These are phyloP conservation scores for Thamnophis elegans DNA, from an alignment of 2,797 vertebrate genomes.

Conservation along the genomic window DNA sequence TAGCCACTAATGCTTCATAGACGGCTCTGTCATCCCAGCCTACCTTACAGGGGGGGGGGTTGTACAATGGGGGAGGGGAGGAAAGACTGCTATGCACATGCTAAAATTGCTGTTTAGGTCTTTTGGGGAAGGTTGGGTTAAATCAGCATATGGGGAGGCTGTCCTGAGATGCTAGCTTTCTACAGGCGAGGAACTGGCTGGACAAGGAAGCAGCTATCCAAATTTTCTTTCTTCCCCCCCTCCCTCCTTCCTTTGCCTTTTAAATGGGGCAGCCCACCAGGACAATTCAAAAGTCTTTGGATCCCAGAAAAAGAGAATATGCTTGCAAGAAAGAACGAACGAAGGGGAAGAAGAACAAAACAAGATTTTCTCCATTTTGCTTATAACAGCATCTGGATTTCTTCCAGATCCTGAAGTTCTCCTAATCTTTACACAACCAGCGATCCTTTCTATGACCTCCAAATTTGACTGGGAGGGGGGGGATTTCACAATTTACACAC, in stretches of 20 bases:
- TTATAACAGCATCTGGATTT: not conserved
- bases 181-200: too few species aligned
- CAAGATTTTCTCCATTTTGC: not conserved
- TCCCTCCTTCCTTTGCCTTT: not conserved
- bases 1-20: not conserved
- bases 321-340: not conserved
- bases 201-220: not conserved
- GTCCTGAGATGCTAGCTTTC: not conserved
- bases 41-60: not conserved
- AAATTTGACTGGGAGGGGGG: not conserved
- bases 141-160: not conserved
- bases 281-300: not conserved
- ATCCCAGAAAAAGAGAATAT: not conserved
- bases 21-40: not conserved
- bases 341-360: not conserved
- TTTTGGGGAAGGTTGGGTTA: not conserved
- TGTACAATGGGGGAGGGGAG: not conserved
- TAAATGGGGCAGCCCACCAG: not conserved
- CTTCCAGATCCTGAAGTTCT: not conserved
- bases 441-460: not conserved
- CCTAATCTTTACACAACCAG: too few species aligned
- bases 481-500: too few species aligned
- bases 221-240: not conserved
- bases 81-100: not conserved
- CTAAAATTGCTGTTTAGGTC: not conserved